Conservation (phyloP, 2,888 invertebrate species). For the Mythimna lalbum region DNA sequence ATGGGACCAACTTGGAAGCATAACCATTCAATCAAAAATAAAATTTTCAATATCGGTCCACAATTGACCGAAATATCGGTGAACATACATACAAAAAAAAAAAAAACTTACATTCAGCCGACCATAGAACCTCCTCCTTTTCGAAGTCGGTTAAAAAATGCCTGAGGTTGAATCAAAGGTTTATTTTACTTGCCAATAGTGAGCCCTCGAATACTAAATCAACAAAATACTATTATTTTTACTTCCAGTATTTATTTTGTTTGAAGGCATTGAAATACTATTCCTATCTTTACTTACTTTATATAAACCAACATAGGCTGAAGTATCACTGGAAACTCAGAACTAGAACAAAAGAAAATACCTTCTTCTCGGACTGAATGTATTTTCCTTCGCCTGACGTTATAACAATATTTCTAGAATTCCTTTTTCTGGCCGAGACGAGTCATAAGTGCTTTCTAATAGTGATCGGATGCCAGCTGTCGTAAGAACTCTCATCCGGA, state of each 20-base stretch:
- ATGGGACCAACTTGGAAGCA: too few species aligned
- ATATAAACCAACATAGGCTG: slow-evolving; percentile 3
- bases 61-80: too few species aligned
- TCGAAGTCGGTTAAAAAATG: too few species aligned
- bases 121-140: too few species aligned
- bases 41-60: too few species aligned
- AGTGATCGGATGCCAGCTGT: slow-evolving; percentile 21
- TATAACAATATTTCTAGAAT: slow-evolving; percentile 11
- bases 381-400: slow-evolving; percentile 18
- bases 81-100: too few species aligned
- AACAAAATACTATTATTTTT: background rate
- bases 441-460: slow-evolving; percentile 32
- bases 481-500: slow-evolving; percentile 6
- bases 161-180: too few species aligned
- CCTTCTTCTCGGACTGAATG: background rate
- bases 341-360: slow-evolving; percentile 17
- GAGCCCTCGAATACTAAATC: background rate
- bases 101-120: too few species aligned
- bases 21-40: too few species aligned
- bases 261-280: background rate
- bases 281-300: slow-evolving; percentile 8
- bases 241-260: slow-evolving; percentile 7
- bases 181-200: too few species aligned
- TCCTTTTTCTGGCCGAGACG: slow-evolving; percentile 11
- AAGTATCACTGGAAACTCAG: slow-evolving; percentile 16